Evolutionary conservation across 2,797 vertebrate species (phyloP).

Genomic region (Etheostoma nigrum): DNA sequence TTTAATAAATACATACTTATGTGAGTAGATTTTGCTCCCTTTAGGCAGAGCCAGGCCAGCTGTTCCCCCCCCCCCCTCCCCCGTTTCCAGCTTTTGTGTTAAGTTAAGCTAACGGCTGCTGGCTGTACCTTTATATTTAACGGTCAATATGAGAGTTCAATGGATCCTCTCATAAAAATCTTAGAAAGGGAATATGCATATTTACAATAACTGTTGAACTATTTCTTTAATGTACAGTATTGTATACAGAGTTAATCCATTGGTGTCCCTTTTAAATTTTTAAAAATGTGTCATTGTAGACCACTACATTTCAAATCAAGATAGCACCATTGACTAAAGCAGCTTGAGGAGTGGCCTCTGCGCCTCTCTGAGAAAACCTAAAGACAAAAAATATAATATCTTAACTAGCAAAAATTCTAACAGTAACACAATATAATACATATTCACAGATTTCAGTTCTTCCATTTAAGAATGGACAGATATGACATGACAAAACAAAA

Average conservation of each 20-base stretch:
- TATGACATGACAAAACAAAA: constrained; percentile 33
- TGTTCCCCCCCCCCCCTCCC: neutral
- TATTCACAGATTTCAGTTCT: constrained; percentile 50
- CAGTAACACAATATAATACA: constrained; percentile 46
- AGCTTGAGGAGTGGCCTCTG: constrained; percentile 10
- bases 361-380: constrained; percentile 35
- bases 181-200: neutral
- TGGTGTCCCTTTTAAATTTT: constrained; percentile 30
- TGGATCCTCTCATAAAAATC: neutral
- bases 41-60: neutral
- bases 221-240: constrained; percentile 24
- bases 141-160: neutral
- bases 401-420: constrained; percentile 21
- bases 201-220: constrained; percentile 7
- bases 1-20: neutral
- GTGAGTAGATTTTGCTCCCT: neutral
- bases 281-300: neutral
- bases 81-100: neutral
- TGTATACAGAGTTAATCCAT: constrained; percentile 14
- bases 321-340: constrained; percentile 72
- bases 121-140: neutral
- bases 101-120: neutral
- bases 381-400: constrained; percentile 17
- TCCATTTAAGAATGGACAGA: constrained; percentile 39
- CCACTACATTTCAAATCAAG: constrained; percentile 33